Percentiles rank a stretch among this genome's conserved stretches.
Conservation (phyloP, 2,113 vertebrate species). For the Polyodon spathula region DNA sequence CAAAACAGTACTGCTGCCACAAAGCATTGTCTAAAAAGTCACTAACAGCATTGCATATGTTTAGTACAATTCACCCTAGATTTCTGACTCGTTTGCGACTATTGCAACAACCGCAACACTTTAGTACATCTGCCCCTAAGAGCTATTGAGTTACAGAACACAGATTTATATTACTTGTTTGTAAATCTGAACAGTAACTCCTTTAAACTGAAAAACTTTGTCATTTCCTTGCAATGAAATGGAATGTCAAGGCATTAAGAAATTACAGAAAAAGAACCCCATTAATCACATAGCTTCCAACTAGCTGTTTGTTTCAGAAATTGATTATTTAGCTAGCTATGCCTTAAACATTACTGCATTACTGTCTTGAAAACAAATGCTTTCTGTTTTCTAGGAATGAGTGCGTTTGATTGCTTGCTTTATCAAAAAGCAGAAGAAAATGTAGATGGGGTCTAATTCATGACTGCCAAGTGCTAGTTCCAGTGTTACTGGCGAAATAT, state of each 20-base stretch:
- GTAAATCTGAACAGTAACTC: conserved; percentile 20
- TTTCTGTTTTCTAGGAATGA: background rate
- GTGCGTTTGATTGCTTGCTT: conserved; percentile 3
- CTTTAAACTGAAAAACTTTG: conserved; percentile 12
- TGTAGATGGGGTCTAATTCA: no score
- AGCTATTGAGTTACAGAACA: no score
- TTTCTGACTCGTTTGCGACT: no score
- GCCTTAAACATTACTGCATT: conserved; percentile 21
- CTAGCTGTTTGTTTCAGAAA: conserved; percentile 27
- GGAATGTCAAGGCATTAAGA: conserved; percentile 20
- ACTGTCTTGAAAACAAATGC: conserved; percentile 18
- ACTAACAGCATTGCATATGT: no score
- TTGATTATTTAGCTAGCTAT: conserved; percentile 27
- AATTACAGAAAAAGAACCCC: conserved; percentile 29
- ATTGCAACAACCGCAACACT: no score
- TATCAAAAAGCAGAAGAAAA: no score
- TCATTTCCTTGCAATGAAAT: conserved; percentile 19
- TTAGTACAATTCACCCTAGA: no score
- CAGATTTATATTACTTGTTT: conserved; percentile 1
- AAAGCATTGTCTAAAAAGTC: no score
- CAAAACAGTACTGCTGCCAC: no score
- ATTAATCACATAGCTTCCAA: conserved; percentile 17
- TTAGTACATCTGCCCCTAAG: no score
- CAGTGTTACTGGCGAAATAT: no score
- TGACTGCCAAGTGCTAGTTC: no score